Base-by-base conservation (phyloP, 2,113 vertebrate species). In the Gymnorhina tibicen region DNA sequence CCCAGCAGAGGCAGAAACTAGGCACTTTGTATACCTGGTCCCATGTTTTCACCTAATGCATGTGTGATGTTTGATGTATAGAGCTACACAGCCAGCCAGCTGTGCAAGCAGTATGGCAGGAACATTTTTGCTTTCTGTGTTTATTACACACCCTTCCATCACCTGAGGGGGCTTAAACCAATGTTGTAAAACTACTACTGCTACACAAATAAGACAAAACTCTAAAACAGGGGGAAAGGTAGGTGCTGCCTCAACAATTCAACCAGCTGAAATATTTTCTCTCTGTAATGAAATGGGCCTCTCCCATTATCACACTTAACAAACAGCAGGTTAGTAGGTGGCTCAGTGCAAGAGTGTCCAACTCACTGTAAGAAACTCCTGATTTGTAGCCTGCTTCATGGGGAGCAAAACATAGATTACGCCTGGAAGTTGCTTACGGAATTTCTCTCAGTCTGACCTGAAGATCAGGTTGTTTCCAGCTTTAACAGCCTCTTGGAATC, bases 31-130 rank as follows among this genome's bases (percentile, higher is more conserved):
- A 14, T 26, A 62, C 5, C 44, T 53, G 17, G 35, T 74, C n/a
- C 17, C 13, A 18, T 22, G 26, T 46, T 89, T 72, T 87, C 77
- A 75, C n/a, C 22, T 66, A 37, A 37, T 35, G 27, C 11, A 11
- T 2, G 2, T 62, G 14, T 50, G 35, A 44, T 5, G 30, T 37
- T 37, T 81, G 30, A n/a, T 18, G 44, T 26, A 15, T 0, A 63
- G 46, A 81, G 32, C 28, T 77, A 28, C n/a, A 41, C 7, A 63
- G 39, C 16, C 46, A 53, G 67, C 9, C 63, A 53, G 23, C 42
- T 70, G 7, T 42, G 35, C 21, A 74, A 55, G 56, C 42, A 91
- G 30, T 58, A 22, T 4, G 53, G 42, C 27, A 55, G 23, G 10
- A 56, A 27, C 24, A 11, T 47, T 64, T 88, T 59, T 63, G 10